Conservation (phyloP, 1,140 invertebrate species). For the Asbolus verrucosus region DNA sequence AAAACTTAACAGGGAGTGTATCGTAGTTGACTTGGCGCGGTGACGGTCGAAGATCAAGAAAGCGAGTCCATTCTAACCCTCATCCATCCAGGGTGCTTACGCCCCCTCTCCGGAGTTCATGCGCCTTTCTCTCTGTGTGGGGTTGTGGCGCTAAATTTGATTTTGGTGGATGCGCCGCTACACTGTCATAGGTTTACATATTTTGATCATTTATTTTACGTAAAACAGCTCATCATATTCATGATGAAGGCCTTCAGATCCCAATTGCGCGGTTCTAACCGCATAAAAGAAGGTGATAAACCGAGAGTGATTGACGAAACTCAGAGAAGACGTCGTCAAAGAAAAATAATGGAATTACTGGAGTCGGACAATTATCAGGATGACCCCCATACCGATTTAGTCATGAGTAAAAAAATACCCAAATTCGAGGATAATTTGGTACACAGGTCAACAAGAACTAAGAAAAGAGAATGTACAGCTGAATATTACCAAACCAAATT, state of each 20-base stretch:
- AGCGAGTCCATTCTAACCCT: too few relatives aligned
- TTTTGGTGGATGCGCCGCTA: too few relatives aligned
- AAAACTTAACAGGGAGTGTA: too few relatives aligned
- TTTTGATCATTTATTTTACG: too few relatives aligned
- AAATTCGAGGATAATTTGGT: conserved; percentile 95
- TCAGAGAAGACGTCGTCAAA: conserved; percentile 83
- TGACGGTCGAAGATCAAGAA: too few relatives aligned
- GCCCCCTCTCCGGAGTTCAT: too few relatives aligned
- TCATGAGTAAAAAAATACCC: conserved; percentile 94
- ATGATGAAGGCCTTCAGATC: conserved; percentile 35
- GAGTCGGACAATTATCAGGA: conserved; percentile 98
- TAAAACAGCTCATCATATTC: too few relatives aligned
- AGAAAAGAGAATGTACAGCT: conserved; percentile 83
- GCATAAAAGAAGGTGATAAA: conserved; percentile 69
- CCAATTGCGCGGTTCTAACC: conserved; percentile 53
- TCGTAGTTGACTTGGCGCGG: too few relatives aligned
- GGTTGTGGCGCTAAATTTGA: too few relatives aligned
- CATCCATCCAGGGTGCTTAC: too few relatives aligned
- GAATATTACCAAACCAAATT: conserved; percentile 94
- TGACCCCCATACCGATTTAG: conserved; percentile 96
- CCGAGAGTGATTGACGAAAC: conserved; percentile 90
- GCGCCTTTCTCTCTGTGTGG: too few relatives aligned
- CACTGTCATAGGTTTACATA: too few relatives aligned
- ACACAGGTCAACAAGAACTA: conserved; percentile 74
- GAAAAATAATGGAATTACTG: conserved; percentile 93